Evolutionary conservation across 2,113 vertebrate genomes (phyloP).

Genomic region (Chauna torquata): DNA sequence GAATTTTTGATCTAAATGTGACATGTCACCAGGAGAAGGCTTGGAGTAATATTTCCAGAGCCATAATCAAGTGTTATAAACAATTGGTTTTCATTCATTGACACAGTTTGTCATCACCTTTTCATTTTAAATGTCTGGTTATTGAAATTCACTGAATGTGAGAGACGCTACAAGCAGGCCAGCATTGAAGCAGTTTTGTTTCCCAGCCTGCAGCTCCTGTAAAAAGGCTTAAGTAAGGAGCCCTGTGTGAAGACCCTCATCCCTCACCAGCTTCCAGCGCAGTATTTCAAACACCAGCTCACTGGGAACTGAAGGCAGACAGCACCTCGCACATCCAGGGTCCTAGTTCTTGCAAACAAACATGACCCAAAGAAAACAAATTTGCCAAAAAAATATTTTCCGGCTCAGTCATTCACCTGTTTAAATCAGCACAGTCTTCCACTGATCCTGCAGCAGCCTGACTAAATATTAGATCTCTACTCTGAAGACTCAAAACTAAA

Average conservation of each 20-base stretch:
- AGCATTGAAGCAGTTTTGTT: background rate
- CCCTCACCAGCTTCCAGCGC: background rate
- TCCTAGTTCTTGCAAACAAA: background rate
- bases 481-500: background rate
- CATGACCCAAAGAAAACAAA: background rate
- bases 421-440: background rate
- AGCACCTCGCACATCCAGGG: background rate
- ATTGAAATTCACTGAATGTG: constrained; percentile 43
- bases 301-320: background rate
- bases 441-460: background rate
- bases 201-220: background rate
- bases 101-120: constrained; percentile 65
- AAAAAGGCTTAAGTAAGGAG: background rate
- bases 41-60: constrained; percentile 53
- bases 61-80: constrained; percentile 48
- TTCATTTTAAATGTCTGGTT: constrained; percentile 28
- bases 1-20: constrained; percentile 76
- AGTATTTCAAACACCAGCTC: background rate
- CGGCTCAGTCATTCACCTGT: background rate
- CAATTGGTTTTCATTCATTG: constrained; percentile 61
- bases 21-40: constrained; percentile 65
- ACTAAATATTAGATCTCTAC: background rate
- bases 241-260: background rate
- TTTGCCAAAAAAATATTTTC: background rate
- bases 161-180: constrained; percentile 27